These are phyloP conservation scores for Silurus lanzhouensis DNA, from an alignment of 2,797 vertebrate species.

Conservation along the genomic window DNA sequence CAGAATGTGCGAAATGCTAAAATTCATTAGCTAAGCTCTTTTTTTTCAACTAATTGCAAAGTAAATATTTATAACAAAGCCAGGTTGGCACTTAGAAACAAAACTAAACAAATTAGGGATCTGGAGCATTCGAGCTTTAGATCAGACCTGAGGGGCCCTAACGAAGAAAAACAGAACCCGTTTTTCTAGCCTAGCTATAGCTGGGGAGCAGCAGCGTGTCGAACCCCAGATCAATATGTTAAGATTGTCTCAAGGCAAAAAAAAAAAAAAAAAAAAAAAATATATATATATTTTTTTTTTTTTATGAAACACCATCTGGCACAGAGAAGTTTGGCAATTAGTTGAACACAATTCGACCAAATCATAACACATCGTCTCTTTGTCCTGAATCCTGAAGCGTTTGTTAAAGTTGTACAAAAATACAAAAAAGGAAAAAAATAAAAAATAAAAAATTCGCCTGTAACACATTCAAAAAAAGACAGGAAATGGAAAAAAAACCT, in stretches of 20 bases:
- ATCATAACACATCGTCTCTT: conserved; percentile 45
- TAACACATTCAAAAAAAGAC: conserved; percentile 64
- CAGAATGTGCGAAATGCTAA: conserved; percentile 24
- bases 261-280: conserved; percentile 26
- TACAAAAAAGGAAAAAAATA: conserved; percentile 63
- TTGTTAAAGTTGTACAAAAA: conserved; percentile 62
- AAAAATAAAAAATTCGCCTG: conserved; percentile 47
- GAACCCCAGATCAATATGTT: conserved; percentile 54
- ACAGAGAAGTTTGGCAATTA: conserved; percentile 64
- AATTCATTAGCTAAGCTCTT: neutral
- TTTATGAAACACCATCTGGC: conserved; percentile 64
- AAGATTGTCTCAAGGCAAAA: conserved; percentile 79
- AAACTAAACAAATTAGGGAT: conserved; percentile 43
- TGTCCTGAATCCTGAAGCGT: conserved; percentile 58
- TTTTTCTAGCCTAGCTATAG: conserved; percentile 50
- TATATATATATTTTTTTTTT: too few species aligned
- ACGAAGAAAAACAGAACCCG: conserved; percentile 52
- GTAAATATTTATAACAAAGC: conserved; percentile 26
- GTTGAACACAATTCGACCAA: conserved; percentile 51
- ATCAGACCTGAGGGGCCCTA: conserved; percentile 58
- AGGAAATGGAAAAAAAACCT: conserved; percentile 57
- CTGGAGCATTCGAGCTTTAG: conserved; percentile 32
- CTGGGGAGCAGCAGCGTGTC: conserved; percentile 41
- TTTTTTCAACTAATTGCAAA: conserved; percentile 2
- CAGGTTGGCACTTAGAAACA: conserved; percentile 45